A percentile compares a stretch with the other conserved stretches of the same genome.
Conservation (phyloP, 2,888 invertebrate genomes). For the Abrostola tripartita region DNA sequence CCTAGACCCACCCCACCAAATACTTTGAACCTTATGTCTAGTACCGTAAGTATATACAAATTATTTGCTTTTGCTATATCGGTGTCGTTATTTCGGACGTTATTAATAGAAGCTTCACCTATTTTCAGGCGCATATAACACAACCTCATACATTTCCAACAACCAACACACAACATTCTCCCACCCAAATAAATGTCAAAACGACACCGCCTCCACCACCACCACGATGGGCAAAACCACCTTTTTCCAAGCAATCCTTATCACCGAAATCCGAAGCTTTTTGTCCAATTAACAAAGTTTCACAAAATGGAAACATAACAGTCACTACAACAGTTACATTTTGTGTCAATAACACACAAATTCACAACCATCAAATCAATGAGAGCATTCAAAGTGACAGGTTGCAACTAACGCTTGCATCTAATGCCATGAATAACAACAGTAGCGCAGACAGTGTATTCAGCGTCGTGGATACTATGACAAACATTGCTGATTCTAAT, state of each 20-base stretch:
- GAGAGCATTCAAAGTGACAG: conserved; percentile 83
- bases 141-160: conserved; percentile 86
- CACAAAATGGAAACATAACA: conserved; percentile 92
- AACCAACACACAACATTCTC: conserved; percentile 78
- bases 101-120: conserved; percentile 76
- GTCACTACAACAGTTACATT: conserved; percentile 96
- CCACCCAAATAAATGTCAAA: conserved; percentile 76
- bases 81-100: conserved; percentile 67
- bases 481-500: conserved; percentile 75
- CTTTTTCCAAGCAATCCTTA: conserved; percentile 83
- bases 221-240: conserved; percentile 95
- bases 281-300: conserved; percentile 82
- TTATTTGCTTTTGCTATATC: conserved; percentile 43
- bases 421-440: conserved; percentile 84
- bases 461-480: conserved; percentile 74
- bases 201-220: conserved; percentile 94
- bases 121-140: conserved; percentile 88
- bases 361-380: conserved; percentile 86
- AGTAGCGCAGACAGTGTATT: conserved; percentile 76
- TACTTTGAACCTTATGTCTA: conserved; percentile 92
- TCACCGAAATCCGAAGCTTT: conserved; percentile 85
- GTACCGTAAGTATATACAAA: conserved; percentile 79
- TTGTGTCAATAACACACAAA: conserved; percentile 90
- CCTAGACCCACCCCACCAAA: conserved; percentile 94
- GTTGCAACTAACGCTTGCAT: conserved; percentile 87